Percentiles rank a stretch among this genome's conserved stretches.
Evolutionary conservation across 2,888 invertebrate species (phyloP).

Genomic region (Dryocosmus kuriphilus): DNA sequence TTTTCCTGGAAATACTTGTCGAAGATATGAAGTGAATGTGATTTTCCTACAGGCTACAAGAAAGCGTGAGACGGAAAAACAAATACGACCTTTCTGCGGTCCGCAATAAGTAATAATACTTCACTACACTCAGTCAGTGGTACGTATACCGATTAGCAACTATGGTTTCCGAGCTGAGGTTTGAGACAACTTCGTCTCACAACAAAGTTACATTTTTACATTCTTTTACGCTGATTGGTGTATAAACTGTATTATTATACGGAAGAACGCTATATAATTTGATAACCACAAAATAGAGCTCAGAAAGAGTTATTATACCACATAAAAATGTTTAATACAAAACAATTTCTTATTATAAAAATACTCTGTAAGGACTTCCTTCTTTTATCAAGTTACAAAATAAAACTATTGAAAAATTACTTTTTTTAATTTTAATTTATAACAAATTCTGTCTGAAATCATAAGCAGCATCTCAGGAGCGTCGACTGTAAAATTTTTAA

Average conservation of each 20-base stretch:
- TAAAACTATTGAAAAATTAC: neutral
- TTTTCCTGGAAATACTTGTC: too few species aligned
- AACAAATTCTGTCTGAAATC: neutral
- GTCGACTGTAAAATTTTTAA: too few species aligned
- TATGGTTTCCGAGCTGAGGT: neutral
- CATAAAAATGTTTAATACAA: too few species aligned
- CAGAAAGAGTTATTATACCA: too few species aligned
- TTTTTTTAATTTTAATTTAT: neutral
- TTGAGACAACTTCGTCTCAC: neutral
- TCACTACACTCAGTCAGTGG: too few species aligned
- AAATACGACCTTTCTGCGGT: neutral
- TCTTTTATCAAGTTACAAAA: too few species aligned
- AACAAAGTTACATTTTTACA: conserved; percentile 4
- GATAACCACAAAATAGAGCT: neutral
- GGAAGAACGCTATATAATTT: neutral
- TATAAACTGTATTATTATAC: neutral
- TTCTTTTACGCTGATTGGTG: neutral
- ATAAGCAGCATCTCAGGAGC: neutral
- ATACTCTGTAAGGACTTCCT: too few species aligned
- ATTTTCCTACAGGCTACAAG: too few species aligned
- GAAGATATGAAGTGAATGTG: too few species aligned
- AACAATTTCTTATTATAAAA: too few species aligned
- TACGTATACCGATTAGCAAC: conserved; percentile 10
- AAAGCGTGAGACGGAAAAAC: too few species aligned
- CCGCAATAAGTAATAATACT: neutral